These are phyloP conservation scores for Falco berigora DNA, from an alignment of 2,797 vertebrate genomes.

Conservation along the genomic window DNA sequence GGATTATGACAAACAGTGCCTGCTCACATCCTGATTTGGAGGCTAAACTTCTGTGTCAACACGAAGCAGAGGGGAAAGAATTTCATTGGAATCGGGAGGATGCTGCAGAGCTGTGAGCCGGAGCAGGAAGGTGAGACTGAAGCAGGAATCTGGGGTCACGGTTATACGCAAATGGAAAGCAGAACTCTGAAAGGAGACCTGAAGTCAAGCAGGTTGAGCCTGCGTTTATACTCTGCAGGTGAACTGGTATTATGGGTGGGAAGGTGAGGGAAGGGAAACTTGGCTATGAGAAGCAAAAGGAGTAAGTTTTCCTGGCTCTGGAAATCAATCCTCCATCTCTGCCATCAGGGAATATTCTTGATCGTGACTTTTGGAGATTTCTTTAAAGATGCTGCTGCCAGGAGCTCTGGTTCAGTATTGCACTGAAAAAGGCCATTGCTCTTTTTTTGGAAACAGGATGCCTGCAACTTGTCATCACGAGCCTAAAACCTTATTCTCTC, in stretches of 20 bases:
- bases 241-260: background rate
- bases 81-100: background rate
- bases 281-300: background rate
- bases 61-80: background rate
- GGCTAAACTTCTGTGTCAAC: background rate
- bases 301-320: background rate
- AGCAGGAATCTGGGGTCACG: background rate
- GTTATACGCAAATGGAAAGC: background rate
- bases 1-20: background rate
- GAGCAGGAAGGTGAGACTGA: background rate
- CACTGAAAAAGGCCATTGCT: background rate
- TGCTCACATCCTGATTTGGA: background rate
- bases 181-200: background rate
- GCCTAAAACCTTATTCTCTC: background rate
- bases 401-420: background rate
- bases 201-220: background rate
- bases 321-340: background rate
- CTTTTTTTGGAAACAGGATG: background rate
- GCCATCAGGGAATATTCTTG: background rate
- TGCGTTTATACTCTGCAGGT: background rate
- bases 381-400: background rate
- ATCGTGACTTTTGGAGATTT: background rate
- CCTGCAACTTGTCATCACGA: background rate
- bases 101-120: rapidly evolving
- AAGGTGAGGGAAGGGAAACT: background rate